Conservation (phyloP, 2,113 vertebrate species). For the Porphyrio hochstetteri region DNA sequence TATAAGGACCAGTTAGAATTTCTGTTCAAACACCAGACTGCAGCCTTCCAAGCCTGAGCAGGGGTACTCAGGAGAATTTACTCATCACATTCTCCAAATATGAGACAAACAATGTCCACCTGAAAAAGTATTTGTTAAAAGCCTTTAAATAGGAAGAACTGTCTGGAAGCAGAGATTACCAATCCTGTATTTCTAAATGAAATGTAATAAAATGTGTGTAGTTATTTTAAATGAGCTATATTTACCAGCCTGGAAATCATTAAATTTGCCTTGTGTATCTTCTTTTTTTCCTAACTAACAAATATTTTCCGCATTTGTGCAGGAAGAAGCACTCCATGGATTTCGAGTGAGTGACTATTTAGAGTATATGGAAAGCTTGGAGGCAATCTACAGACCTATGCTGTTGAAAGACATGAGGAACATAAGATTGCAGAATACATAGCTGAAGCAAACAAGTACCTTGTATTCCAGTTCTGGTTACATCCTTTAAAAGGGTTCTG, state of each 20-base stretch:
- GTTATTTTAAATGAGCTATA: background rate
- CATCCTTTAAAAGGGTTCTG: conserved; percentile 18
- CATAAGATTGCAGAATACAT: conserved; percentile 63
- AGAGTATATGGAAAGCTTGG: conserved; percentile 88
- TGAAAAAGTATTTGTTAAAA: background rate
- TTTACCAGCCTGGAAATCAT: background rate
- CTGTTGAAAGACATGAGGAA: conserved; percentile 87
- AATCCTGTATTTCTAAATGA: conserved; percentile 6
- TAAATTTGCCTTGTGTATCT: background rate
- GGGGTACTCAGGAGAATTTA: background rate
- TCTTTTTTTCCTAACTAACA: background rate
- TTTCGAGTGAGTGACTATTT: conserved; percentile 87
- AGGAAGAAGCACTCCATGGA: conserved; percentile 92
- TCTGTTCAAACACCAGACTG: background rate
- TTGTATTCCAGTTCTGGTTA: conserved; percentile 11
- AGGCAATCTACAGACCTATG: conserved; percentile 81
- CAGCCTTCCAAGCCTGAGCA: background rate
- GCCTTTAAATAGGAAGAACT: background rate
- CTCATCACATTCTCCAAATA: background rate
- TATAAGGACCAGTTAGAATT: background rate
- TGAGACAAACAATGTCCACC: background rate
- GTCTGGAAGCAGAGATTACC: background rate
- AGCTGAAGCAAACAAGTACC: conserved; percentile 1
- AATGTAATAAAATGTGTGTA: background rate
- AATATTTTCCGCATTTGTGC: conserved; percentile 15